Conservation (phyloP, 2,797 vertebrate genomes). For the Emys orbicularis region DNA sequence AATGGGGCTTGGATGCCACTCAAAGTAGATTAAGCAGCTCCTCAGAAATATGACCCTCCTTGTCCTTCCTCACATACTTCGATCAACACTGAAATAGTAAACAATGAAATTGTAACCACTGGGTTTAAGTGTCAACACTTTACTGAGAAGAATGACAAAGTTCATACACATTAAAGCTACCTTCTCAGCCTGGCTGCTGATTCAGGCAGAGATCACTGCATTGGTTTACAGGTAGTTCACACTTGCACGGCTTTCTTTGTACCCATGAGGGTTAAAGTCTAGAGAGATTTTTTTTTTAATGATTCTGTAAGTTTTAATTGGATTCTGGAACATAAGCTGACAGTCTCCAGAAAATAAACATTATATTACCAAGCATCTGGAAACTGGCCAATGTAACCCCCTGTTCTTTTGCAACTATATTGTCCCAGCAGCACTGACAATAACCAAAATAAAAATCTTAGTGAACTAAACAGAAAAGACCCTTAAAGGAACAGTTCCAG, state of each 20-base stretch:
- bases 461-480: neutral
- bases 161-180: neutral
- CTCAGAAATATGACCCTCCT: neutral
- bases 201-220: neutral
- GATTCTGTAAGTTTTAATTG: neutral
- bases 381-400: neutral
- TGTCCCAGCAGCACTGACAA: neutral
- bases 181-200: neutral
- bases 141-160: neutral
- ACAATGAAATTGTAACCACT: neutral
- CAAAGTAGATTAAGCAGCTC: neutral
- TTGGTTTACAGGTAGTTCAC: neutral
- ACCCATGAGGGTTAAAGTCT: neutral
- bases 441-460: neutral
- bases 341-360: neutral
- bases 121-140: neutral
- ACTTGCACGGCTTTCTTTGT: neutral
- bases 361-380: neutral
- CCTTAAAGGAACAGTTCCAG: neutral
- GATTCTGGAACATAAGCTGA: neutral
- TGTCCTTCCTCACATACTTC: neutral
- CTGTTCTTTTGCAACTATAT: neutral
- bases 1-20: neutral
- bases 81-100: neutral
- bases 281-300: neutral